Evolutionary conservation across 2,888 invertebrate species (phyloP), one percentile per base, ranked within the genome.

Genomic region (Muschampia plurimacula): DNA sequence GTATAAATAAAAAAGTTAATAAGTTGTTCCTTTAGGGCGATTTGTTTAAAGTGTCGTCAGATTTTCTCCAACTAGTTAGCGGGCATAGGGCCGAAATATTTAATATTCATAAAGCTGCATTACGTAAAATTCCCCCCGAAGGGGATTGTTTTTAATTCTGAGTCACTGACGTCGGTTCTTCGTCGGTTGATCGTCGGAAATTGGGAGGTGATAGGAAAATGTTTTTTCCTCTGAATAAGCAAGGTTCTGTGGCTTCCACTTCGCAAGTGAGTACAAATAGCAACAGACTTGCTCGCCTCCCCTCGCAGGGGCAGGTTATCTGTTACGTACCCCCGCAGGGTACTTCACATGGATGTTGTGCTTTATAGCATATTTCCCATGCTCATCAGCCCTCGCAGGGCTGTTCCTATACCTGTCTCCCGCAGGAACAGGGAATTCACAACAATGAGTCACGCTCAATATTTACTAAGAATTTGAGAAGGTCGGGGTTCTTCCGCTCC

Each of bases 31-130:
- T 10, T 10, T 59, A 65, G 32, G 70, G 70, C 2, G 28, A 70
- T 4, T 65, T n/a, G 36, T 8, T 13, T 8, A 70, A 65, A 12
- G n/a, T 70, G n/a, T 70, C 65, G 0, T 46, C 57, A 2, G 59
- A 70, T 22, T 22, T 70, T 8, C 6, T 70, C 13, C 70, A 70
- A 65, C 7, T 70, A 8, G 55, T 59, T 3, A 65, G 65, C 9
- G 70, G 65, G 0, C 70, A 70, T 32, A 63, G 70, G 59, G 70
- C 70, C 0, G 70, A 70, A 46, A 4, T 15, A 7, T 65, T 65
- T 22, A 36, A 70, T 13, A 3, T 70, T 15, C 2, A 46, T 4
- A 70, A 70, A 65, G 8, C 57, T 0, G 22, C 64, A 1, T 46
- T 70, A n/a, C 44, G 46, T 10, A 70, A 57, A 65, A 41, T 70